A percentile compares a stretch with the other conserved stretches of the same genome.
These are phyloP conservation scores for Celastrina argiolus DNA, from an alignment of 2,888 invertebrate species.

Conservation along the genomic window DNA sequence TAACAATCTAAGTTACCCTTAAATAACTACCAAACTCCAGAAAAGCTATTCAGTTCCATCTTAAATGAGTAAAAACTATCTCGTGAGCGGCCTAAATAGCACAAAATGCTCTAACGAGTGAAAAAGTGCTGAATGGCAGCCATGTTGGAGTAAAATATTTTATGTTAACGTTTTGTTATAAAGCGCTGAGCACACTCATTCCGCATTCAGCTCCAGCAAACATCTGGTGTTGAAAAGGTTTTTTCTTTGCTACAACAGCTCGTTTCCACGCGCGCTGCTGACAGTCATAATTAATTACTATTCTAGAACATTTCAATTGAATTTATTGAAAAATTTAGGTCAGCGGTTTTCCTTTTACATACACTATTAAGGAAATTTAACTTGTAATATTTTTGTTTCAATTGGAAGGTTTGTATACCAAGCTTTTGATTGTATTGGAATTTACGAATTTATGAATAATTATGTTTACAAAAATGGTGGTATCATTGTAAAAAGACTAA, in stretches of 20 bases:
- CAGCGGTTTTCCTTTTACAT: no score
- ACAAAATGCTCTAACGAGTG: background rate
- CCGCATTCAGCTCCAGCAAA: constrained; percentile 4
- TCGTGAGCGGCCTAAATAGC: background rate
- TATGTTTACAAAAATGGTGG: no score
- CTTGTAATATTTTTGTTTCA: background rate
- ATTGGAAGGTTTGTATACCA: background rate
- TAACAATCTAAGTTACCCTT: no score
- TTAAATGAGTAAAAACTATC: constrained; percentile 1
- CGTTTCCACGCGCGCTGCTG: background rate
- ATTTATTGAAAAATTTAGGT: constrained; percentile 3
- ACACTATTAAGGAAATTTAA: no score
- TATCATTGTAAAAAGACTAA: no score
- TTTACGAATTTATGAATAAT: background rate
- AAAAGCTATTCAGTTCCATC: background rate
- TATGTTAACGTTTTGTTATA: background rate
- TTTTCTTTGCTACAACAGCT: background rate
- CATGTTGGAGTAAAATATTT: constrained; percentile 1
- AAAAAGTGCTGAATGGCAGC: background rate
- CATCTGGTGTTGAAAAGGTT: background rate
- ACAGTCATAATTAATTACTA: background rate
- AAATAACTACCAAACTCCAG: no score
- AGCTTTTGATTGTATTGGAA: no score
- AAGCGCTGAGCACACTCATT: background rate
- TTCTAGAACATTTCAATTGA: background rate